Evolutionary conservation across 2,888 invertebrate species (phyloP).

Genomic region (Anodontia alba): DNA sequence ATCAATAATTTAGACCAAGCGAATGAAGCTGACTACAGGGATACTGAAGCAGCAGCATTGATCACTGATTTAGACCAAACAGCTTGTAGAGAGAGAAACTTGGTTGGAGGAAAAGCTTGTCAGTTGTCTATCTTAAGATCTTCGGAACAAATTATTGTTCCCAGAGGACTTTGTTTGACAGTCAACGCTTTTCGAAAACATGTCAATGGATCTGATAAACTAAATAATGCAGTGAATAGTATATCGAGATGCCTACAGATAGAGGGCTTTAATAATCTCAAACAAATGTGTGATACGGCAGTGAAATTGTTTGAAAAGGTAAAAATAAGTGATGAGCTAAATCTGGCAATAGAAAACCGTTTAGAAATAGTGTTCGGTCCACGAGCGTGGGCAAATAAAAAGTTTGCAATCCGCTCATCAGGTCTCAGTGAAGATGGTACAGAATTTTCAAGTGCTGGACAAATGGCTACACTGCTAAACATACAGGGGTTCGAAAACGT

Average conservation of each 20-base stretch:
- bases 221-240: background rate
- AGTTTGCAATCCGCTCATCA: conserved; percentile 26
- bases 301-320: background rate
- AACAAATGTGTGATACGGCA: background rate
- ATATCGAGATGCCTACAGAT: background rate
- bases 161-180: conserved; percentile 8
- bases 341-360: background rate
- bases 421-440: conserved; percentile 15
- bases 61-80: background rate
- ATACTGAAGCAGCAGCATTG: too few species aligned
- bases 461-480: conserved; percentile 1
- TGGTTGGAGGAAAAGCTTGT: background rate
- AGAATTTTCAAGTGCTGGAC: conserved; percentile 17
- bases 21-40: too few species aligned
- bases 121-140: background rate
- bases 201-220: too few species aligned
- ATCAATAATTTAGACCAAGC: too few species aligned
- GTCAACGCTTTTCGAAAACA: conserved; percentile 3
- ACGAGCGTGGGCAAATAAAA: background rate
- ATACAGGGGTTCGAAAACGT: background rate
- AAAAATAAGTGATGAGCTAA: background rate
- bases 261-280: background rate
- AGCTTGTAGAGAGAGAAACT: background rate
- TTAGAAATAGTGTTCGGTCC: background rate
- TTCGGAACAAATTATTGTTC: background rate